A percentile compares a stretch with the other conserved stretches of the same genome.
Conservation (phyloP, 2,113 vertebrate genomes). For the Odocoileus virginianus region DNA sequence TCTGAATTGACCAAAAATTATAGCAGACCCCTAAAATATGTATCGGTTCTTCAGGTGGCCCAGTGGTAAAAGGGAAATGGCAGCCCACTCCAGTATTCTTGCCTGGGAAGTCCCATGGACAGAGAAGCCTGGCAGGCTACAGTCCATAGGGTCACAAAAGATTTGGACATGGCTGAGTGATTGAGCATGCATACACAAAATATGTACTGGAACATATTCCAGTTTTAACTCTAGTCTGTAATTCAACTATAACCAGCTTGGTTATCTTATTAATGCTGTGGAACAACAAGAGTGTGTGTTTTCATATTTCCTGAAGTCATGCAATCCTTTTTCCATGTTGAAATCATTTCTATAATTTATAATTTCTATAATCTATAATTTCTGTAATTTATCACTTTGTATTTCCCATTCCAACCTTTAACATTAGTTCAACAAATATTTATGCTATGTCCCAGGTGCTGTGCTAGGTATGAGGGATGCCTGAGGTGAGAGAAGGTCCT, state of each 20-base stretch:
- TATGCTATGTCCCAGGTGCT: not conserved
- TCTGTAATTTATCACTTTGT: not conserved
- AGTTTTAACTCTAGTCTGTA: not conserved
- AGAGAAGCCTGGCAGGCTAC: not conserved
- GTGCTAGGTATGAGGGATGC: not conserved
- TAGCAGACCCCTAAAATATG: not conserved
- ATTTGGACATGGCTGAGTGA: not conserved
- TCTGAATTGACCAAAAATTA: not conserved
- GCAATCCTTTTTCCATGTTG: not conserved
- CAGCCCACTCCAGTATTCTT: not conserved
- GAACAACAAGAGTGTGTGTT: not conserved
- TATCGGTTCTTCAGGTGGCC: not conserved
- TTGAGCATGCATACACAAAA: not conserved
- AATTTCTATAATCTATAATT: not conserved
- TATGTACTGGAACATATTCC: not conserved
- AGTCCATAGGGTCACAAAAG: not conserved
- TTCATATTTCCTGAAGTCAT: not conserved
- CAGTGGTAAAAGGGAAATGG: not conserved
- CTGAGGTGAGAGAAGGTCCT: not conserved
- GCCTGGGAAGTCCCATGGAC: not conserved
- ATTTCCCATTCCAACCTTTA: not conserved
- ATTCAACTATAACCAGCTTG: not conserved
- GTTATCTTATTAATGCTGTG: not conserved
- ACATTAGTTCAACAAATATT: not conserved
- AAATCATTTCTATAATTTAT: not conserved